Conservation (phyloP, 2,113 vertebrate genomes). For the Cynoglossus semilaevis region DNA sequence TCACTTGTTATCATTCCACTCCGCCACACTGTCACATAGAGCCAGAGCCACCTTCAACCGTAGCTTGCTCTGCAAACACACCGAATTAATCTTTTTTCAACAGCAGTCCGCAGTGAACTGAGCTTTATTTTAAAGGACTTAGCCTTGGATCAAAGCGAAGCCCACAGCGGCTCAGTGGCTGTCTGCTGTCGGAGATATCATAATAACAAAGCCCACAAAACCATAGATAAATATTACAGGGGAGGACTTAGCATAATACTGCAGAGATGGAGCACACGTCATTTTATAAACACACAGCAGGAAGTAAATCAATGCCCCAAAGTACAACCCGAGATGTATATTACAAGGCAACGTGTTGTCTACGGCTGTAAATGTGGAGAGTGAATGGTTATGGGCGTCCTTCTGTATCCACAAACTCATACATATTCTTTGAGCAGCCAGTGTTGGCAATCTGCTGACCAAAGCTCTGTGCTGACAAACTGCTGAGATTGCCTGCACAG, state of each 20-base stretch:
- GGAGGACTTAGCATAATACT: not conserved
- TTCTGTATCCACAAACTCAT: not conserved
- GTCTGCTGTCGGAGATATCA: constrained; percentile 37
- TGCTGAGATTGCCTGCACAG: not conserved
- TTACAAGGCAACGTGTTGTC: not conserved
- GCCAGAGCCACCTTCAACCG: constrained; percentile 27
- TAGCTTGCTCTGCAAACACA: constrained; percentile 33
- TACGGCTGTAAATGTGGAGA: not conserved
- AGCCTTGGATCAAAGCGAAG: constrained; percentile 19
- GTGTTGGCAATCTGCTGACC: constrained; percentile 1
- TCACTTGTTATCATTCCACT: not conserved
- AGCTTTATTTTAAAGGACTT: constrained; percentile 41
- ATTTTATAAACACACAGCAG: not conserved
- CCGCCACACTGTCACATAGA: constrained; percentile 5
- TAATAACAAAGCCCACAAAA: constrained; percentile 23
- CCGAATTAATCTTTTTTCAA: constrained; percentile 29
- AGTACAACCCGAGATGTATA: not conserved
- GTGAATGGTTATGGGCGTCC: not conserved
- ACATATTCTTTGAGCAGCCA: constrained; percentile 7
- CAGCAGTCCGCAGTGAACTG: constrained; percentile 40
- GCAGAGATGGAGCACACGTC: not conserved
- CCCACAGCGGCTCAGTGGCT: constrained; percentile 29
- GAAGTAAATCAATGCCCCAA: not conserved
- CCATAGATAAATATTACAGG: not conserved
- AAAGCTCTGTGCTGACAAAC: constrained; percentile 4